Base-by-base conservation (phyloP, 2,113 vertebrate genomes). In the Gymnorhina tibicen region DNA sequence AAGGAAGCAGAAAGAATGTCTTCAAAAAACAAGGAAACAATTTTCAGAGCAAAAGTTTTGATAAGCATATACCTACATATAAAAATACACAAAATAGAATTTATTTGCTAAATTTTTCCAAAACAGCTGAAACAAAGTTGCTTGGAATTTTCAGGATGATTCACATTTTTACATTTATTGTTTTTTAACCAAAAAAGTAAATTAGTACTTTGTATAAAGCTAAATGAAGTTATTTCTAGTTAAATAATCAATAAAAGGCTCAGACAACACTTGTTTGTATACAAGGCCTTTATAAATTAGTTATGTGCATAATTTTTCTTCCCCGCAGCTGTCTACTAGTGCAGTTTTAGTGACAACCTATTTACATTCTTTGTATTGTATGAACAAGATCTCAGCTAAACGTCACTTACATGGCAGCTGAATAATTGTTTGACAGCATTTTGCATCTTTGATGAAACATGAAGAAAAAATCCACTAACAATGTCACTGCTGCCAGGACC, bases 401-500 rank as follows among this genome's bases (percentile, higher is more conserved):
- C 59, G 84, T 85, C 46, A 66, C 89, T 97, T 85, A 49, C 28
- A 37, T 18, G 72, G 41, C 56, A 80, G 55, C 44, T 37, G 81
- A 94, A 64, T 78, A 81, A 91, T 89, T 94, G 73, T 94, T 95
- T 92, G 60, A 81, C 41, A 47, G 39, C 52, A 70, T 82, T 95
- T 91, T 94, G 26, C 73, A 78, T 89, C 44, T 92, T 81, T 87
- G 60, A 95, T 95, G 79, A 95, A 80, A 84, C 41, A 64, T 30
- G 49, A 88, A 92, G 32, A 4, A 78, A 83, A 86, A 21, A 49
- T 37, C n/a, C 22, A 41, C 47, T 87, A 93, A 84, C 49, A 37
- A 59, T 91, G 46, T 16, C 21, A n/a, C 41, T 96, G n/a, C 47
- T 93, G 58, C 42, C 66, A 91, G 63, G 39, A 63, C 11, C 27